phyloP scores from a whole-genome alignment of 2,113 vertebrate species.

The Protobothrops flavoviridis region DNA sequence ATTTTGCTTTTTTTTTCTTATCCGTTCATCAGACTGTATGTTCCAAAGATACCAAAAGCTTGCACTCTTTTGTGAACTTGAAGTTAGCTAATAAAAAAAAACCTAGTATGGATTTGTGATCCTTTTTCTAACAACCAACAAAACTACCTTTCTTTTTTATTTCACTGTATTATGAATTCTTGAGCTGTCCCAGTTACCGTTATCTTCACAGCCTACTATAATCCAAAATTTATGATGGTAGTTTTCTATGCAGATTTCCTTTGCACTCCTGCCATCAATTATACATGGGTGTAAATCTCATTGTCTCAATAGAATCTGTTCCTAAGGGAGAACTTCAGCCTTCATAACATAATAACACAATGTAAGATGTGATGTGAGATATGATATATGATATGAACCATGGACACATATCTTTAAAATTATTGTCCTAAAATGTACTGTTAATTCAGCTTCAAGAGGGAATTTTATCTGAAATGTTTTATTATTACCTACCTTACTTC shows the following conservation, averaged over 20 bases:
- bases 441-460: not conserved
- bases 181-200: not conserved
- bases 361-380: not conserved
- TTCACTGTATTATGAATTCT: not conserved
- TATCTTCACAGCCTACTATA: conserved; percentile 2
- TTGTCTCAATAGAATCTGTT: not conserved
- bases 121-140: not conserved
- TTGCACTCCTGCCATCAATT: not conserved
- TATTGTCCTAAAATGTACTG: not conserved
- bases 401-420: not conserved
- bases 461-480: not conserved
- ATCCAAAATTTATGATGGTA: conserved; percentile 14
- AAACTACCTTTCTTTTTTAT: not conserved
- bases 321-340: not conserved
- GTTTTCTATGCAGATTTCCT: conserved; percentile 2
- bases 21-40: not conserved
- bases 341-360: not conserved
- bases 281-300: not conserved
- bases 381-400: not conserved
- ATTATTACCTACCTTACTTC: not conserved
- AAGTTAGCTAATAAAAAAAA: not conserved
- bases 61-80: not conserved
- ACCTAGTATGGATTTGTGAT: not conserved
- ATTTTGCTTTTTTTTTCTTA: not conserved
- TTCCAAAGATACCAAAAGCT: not conserved